A percentile compares a stretch with the other conserved stretches of the same genome.
phyloP scores from a whole-genome alignment of 2,113 vertebrate genomes.

The Galemys pyrenaicus region DNA sequence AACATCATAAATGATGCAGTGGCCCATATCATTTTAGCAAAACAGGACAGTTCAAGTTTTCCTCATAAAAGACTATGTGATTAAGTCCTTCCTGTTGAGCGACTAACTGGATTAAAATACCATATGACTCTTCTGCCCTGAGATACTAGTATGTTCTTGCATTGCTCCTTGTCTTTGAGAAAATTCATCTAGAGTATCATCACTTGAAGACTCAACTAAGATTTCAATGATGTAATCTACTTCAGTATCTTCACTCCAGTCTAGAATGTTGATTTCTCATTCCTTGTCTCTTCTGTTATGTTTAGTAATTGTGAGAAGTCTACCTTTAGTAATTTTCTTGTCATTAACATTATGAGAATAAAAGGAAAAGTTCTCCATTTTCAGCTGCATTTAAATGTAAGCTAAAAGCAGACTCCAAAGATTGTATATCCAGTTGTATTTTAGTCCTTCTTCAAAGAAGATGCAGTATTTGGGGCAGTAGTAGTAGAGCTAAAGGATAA shows the following conservation, averaged over 20 bases:
- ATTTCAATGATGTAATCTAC: slow-evolving; percentile 3
- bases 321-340: not conserved
- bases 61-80: not conserved
- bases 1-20: not conserved
- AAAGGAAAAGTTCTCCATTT: not conserved
- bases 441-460: not conserved
- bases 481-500: not conserved
- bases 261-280: not conserved
- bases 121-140: not conserved
- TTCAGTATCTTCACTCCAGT: not conserved
- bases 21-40: not conserved
- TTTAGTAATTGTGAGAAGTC: not conserved
- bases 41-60: not conserved
- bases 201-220: not conserved
- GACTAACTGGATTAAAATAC: not conserved
- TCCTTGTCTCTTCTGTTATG: not conserved
- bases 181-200: slow-evolving; percentile 5
- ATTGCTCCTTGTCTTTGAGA: not conserved
- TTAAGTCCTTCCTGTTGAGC: not conserved
- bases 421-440: not conserved
- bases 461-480: not conserved
- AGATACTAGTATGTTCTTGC: too few relatives aligned
- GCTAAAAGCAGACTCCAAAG: not conserved
- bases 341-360: not conserved
- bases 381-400: not conserved